Base-by-base conservation (phyloP, 2,888 invertebrate species). In the Timandra comae region DNA sequence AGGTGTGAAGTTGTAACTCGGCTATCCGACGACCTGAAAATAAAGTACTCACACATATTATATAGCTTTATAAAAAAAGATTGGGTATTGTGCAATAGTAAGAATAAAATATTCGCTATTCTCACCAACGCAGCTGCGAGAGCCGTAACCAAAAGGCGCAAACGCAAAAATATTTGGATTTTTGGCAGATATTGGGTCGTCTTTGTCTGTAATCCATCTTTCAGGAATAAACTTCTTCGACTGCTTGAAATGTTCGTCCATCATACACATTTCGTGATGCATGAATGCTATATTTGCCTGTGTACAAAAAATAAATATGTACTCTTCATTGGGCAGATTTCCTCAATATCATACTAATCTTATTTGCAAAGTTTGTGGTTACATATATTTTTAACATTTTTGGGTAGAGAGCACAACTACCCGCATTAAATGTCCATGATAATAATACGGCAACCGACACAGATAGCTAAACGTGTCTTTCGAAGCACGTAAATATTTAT, bases 171-270 rank as follows among this genome's bases (percentile, higher is more conserved):
- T 89, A 58, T 91, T 89, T 0, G 81, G 69, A 9, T 80, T 69
- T 22, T 79, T 77, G 20, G 86, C 73, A 35, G 73, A 60, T 8
- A 82, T 37, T 3, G 72, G 67, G 26, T 79, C 72, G 3, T 48
- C 47, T 41, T 75, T 75, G 0, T 63, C 61, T 7, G 52, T 55
- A 1, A 87, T 46, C 95, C 95, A 96, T 23, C 95, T 78, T 60
- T 94, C 94, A 0, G 95, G 95, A 27, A 90, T 62, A 56, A 89
- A 95, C 36, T 89, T 81, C 0, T 77, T 56, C 5, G 91, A 79
- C 7, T 85, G 75, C 0, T 88, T 81, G 55, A 90, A 93, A 46
- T 92, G 89, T 31, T 88, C 70, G 7, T 91, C 90, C 54, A 87
- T 86, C 46, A 87, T 77, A 29, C 91, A 88, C 49, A 91, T 87